phyloP scores from a whole-genome alignment of 2,113 vertebrate genomes.

The Mustela nigripes region DNA sequence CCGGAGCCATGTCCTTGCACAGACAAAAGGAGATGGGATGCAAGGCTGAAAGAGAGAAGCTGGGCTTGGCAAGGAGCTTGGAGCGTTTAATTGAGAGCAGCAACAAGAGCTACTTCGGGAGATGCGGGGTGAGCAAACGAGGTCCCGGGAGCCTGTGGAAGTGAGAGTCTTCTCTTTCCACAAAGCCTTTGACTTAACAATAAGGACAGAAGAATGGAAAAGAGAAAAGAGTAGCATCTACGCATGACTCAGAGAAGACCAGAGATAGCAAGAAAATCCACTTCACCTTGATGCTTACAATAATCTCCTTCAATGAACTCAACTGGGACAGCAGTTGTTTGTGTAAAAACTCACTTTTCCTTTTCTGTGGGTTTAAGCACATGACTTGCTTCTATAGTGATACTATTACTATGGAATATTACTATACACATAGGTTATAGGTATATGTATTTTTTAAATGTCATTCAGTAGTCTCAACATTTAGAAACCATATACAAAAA shows the following conservation, averaged over 20 bases:
- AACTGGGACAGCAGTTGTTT: neutral
- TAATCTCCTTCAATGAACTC: neutral
- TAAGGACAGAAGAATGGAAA: neutral
- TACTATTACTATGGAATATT: neutral
- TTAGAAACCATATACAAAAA: conserved; percentile 8
- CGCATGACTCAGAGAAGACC: neutral
- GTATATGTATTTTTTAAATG: neutral
- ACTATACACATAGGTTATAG: neutral
- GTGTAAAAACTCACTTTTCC: neutral
- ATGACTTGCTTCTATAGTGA: neutral
- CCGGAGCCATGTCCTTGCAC: neutral
- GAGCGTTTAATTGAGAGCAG: neutral
- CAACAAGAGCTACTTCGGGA: neutral
- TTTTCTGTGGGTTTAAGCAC: neutral
- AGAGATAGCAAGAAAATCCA: neutral
- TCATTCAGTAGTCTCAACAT: neutral
- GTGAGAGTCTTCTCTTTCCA: neutral
- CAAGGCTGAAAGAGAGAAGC: neutral
- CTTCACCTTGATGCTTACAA: neutral
- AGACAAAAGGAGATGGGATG: neutral
- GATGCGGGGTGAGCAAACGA: no score
- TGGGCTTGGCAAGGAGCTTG: neutral
- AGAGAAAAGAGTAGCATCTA: neutral
- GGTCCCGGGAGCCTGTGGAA: neutral
- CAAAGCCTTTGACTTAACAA: neutral